Conservation (phyloP, 2,797 vertebrate genomes). For the Micrastur ruficollis region DNA sequence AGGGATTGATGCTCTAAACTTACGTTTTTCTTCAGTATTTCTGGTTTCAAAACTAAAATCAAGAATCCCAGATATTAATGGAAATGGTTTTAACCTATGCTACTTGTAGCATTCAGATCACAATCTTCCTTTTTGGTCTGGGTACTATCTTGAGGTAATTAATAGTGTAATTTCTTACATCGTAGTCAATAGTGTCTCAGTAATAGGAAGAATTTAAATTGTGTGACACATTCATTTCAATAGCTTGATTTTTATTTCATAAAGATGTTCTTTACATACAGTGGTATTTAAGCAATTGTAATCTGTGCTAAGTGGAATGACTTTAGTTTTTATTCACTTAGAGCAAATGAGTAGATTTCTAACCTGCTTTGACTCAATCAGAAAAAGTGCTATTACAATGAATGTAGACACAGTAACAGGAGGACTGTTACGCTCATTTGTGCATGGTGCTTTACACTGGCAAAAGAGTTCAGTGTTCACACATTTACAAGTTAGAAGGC, state of each 20-base stretch:
- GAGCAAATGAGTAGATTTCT: neutral
- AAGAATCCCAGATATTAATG: neutral
- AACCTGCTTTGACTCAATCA: neutral
- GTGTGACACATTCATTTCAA: neutral
- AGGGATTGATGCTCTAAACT: neutral
- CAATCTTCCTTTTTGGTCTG: neutral
- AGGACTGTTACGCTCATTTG: neutral
- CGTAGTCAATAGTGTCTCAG: neutral
- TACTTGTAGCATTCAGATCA: neutral
- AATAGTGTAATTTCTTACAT: neutral
- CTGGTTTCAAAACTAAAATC: neutral
- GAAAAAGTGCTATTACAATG: neutral
- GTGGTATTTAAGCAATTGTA: neutral
- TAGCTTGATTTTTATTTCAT: neutral
- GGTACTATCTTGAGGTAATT: neutral
- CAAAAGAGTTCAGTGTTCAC: neutral
- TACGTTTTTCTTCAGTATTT: neutral
- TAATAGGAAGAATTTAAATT: neutral
- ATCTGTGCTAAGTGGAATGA: neutral
- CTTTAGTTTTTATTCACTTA: neutral
- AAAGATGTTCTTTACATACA: neutral
- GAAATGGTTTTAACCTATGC: neutral
- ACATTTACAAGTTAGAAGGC: neutral
- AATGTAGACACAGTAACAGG: neutral
- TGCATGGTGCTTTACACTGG: neutral